Evolutionary conservation across 2,888 invertebrate genomes (phyloP).

Genomic region (Lepas anatifera): DNA sequence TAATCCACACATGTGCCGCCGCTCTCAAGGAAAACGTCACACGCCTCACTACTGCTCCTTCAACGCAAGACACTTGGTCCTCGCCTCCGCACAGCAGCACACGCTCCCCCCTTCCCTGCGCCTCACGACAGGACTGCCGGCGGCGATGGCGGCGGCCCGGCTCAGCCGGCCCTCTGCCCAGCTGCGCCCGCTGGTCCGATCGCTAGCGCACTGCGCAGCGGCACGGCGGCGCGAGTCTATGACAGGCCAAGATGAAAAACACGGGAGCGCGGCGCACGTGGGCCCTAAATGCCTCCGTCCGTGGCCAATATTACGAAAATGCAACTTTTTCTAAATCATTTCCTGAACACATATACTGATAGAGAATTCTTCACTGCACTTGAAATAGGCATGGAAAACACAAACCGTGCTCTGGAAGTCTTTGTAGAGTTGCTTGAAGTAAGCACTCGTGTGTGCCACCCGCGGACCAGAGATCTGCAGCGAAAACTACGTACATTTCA

Average conservation of each 20-base stretch:
- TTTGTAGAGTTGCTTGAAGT: too few relatives aligned
- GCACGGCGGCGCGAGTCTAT: not conserved
- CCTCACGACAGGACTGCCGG: not conserved
- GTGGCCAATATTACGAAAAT: too few relatives aligned
- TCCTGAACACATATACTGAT: too few relatives aligned
- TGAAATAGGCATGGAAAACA: too few relatives aligned
- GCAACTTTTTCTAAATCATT: too few relatives aligned
- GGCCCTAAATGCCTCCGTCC: too few relatives aligned
- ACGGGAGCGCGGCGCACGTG: not conserved
- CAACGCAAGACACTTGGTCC: not conserved
- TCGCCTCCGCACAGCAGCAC: not conserved
- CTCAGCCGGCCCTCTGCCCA: not conserved
- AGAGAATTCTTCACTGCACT: too few relatives aligned
- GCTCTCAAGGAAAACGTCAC: not conserved
- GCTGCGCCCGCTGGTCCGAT: not conserved
- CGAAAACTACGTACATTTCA: too few relatives aligned
- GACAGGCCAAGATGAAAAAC: constrained; percentile 2
- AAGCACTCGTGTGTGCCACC: too few relatives aligned
- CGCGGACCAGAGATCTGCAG: too few relatives aligned
- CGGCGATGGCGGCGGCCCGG: not conserved
- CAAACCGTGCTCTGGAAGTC: too few relatives aligned
- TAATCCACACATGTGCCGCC: too few relatives aligned
- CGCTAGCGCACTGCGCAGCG: not conserved
- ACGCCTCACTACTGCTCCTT: not conserved
- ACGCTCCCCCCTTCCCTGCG: not conserved